Conservation (phyloP, 2,113 vertebrate species). For the Coryphaenoides rupestris region DNA sequence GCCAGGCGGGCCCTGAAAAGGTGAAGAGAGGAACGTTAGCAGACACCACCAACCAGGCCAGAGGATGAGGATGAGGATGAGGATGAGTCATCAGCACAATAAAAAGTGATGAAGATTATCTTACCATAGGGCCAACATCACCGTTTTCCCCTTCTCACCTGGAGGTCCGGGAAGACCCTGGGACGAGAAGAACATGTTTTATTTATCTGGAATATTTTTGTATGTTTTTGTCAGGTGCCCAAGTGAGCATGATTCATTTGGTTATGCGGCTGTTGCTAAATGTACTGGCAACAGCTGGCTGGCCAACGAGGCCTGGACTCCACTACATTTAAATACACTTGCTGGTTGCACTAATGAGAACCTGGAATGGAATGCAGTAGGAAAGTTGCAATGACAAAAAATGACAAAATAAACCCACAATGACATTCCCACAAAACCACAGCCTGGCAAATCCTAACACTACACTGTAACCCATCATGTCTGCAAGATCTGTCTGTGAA, state of each 20-base stretch:
- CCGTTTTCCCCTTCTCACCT: slow-evolving; percentile 98
- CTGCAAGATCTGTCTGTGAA: too few species aligned
- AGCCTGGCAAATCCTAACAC: too few species aligned
- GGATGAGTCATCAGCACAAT: background rate
- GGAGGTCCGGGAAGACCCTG: slow-evolving; percentile 95
- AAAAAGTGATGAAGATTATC: slow-evolving; percentile 23
- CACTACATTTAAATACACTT: too few species aligned
- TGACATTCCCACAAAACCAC: too few species aligned
- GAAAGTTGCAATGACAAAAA: too few species aligned
- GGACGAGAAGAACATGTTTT: slow-evolving; percentile 18
- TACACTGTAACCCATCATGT: too few species aligned
- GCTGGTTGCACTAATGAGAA: too few species aligned
- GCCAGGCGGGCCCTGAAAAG: slow-evolving; percentile 89
- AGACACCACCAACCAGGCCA: background rate
- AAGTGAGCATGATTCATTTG: too few species aligned
- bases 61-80: slow-evolving; percentile 25
- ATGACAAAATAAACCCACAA: too few species aligned
- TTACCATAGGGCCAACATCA: slow-evolving; percentile 96
- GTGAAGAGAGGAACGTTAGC: slow-evolving; percentile 19
- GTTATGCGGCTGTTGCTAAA: background rate
- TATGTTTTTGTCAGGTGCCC: background rate
- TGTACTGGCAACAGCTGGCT: background rate
- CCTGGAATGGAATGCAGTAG: too few species aligned
- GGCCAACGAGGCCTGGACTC: too few species aligned
- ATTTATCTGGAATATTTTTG: background rate